These are phyloP conservation scores for Drymodes brunneopygia DNA, from an alignment of 2,113 vertebrate species.

Conservation along the genomic window DNA sequence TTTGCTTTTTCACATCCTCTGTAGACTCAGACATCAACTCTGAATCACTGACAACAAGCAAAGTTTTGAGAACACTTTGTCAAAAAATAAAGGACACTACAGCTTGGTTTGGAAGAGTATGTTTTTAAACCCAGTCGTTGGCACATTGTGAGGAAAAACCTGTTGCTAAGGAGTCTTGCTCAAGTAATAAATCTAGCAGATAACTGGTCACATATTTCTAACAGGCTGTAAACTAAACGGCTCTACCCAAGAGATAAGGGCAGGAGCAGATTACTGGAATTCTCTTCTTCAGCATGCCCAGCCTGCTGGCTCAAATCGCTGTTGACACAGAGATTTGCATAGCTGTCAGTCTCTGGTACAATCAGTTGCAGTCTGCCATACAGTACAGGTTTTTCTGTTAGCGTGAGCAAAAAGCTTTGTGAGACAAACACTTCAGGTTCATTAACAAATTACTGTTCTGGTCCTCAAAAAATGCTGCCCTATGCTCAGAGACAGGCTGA, in stretches of 20 bases:
- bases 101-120: background rate
- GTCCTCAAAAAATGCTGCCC: background rate
- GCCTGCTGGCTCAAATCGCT: background rate
- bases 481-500: background rate
- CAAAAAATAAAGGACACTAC: background rate
- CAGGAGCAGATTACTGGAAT: constrained; percentile 28
- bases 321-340: constrained; percentile 27
- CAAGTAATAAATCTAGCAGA: constrained; percentile 8
- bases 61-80: background rate
- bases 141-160: background rate
- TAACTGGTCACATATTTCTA: constrained; percentile 21
- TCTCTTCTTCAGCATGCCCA: constrained; percentile 11
- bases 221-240: constrained; percentile 26
- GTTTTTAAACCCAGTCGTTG: background rate
- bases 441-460: background rate
- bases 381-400: background rate
- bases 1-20: background rate
- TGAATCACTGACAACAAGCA: background rate
- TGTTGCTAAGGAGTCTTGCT: background rate
- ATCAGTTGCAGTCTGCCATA: background rate
- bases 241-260: constrained; percentile 42
- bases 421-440: background rate
- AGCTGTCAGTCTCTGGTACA: constrained; percentile 24
- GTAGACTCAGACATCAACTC: background rate
- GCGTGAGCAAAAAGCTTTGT: background rate